These are phyloP conservation scores for Acromyrmex charruanus DNA, from an alignment of 1,140 invertebrate genomes.

Conservation along the genomic window DNA sequence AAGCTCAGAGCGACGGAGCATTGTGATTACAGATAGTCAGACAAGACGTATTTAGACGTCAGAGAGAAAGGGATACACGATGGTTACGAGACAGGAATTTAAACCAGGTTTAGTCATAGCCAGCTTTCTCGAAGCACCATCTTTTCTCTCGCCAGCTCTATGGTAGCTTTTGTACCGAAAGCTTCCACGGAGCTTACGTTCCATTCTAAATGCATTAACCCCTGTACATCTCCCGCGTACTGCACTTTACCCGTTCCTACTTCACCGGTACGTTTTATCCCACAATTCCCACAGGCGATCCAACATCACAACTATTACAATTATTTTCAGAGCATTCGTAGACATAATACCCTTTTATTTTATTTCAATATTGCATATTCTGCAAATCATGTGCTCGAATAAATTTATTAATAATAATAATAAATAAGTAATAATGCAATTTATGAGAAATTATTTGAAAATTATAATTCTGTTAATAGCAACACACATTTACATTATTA, in stretches of 20 bases:
- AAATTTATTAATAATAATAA: not conserved
- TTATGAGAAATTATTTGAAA: not conserved
- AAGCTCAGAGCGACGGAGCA: not conserved
- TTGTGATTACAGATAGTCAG: slow-evolving; percentile 35
- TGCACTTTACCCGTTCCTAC: slow-evolving; percentile 35
- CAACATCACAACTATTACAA: slow-evolving; percentile 39
- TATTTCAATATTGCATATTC: slow-evolving; percentile 3
- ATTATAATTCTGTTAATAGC: not conserved
- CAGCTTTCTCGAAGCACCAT: slow-evolving; percentile 32
- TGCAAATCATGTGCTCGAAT: not conserved
- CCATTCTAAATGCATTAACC: slow-evolving; percentile 62
- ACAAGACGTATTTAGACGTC: slow-evolving; percentile 33
- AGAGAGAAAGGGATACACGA: slow-evolving; percentile 33
- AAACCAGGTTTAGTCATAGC: slow-evolving; percentile 57
- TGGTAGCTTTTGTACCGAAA: slow-evolving; percentile 49
- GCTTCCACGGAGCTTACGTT: slow-evolving; percentile 46
- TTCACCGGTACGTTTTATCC: slow-evolving; percentile 39
- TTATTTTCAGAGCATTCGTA: slow-evolving; percentile 30
- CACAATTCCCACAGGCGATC: slow-evolving; percentile 42
- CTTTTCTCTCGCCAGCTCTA: slow-evolving; percentile 42
- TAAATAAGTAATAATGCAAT: not conserved
- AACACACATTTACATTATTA: not conserved
- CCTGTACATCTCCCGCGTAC: not conserved
- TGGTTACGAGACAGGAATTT: slow-evolving; percentile 43
- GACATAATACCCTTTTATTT: not conserved